Evolutionary conservation across 2,113 vertebrate genomes (phyloP), one percentile per base, ranked within the genome.

Genomic region (Pterocles gutturalis): DNA sequence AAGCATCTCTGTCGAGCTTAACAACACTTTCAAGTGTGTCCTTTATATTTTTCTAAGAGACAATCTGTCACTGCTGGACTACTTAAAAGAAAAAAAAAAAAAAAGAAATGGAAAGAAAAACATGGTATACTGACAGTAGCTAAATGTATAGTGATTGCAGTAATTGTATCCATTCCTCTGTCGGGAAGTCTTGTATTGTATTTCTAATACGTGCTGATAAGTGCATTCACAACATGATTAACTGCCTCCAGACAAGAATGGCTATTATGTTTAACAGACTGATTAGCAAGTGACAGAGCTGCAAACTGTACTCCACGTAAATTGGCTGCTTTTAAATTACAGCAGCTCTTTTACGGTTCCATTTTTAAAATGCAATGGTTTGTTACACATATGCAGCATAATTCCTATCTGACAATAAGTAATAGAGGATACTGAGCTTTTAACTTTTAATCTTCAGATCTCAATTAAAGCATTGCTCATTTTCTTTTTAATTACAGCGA

Each of bases 201-300:
- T 97, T 94, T 96, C 97, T 98, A 97, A 98, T 95, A 95, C 20
- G 85, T 38, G 20, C 96, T 96, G 97, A 98, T 98, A 98, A 97
- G 94, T 97, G 77, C 96, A 96, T 97, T 98, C 97, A 97, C 92
- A 98, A 98, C 82, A 96, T 97, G 98, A 98, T 97, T 98, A 98
- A 98, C 93, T 95, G 93, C 97, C 97, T 91, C 54, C 89, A 97
- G 97, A 98, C 97, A 96, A 94, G 97, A 97, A 97, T 64, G 96
- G 96, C 98, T 93, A 96, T 98, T 98, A 97, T 87, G 95, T 97
- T 97, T 97, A 98, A 97, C 97, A 97, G 97, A 96, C 95, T 97
- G 98, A 98, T 97, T 97, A 98, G 96, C 95, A 93, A 97, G 94
- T 94, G 95, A 96, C 90, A 67, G 93, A 93, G 93, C 91, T 61